phyloP scores from a whole-genome alignment of 2,797 vertebrate genomes.

The Rhinichthys osculus region DNA sequence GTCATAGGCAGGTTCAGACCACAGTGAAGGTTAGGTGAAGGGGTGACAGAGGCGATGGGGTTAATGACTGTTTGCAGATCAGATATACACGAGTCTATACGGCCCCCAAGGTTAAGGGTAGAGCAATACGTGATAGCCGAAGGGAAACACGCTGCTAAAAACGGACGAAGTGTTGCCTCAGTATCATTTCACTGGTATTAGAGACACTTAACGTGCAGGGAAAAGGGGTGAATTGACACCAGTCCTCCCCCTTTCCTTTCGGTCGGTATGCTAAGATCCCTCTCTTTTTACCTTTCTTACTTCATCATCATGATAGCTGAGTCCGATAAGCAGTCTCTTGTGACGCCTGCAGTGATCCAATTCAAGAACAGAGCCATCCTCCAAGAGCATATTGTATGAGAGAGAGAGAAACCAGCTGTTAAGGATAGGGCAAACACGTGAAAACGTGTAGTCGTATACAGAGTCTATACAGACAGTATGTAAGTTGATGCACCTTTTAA shows the following conservation, averaged over 20 bases:
- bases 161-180: constrained; percentile 65
- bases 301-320: constrained; percentile 59
- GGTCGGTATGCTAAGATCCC: constrained; percentile 51
- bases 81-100: constrained; percentile 37
- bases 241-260: constrained; percentile 62
- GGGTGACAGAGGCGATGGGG: constrained; percentile 50
- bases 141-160: constrained; percentile 67
- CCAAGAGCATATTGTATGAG: constrained; percentile 22
- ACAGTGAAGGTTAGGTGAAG: constrained; percentile 60
- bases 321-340: constrained; percentile 49
- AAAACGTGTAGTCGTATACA: neutral
- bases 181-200: constrained; percentile 71
- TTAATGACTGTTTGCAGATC: constrained; percentile 61
- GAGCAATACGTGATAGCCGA: constrained; percentile 49
- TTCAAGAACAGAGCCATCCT: constrained; percentile 52
- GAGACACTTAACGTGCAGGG: constrained; percentile 69
- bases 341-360: constrained; percentile 56
- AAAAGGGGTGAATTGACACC: constrained; percentile 72
- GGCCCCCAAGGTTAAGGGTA: constrained; percentile 62
- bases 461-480: no score
- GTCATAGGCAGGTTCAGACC: constrained; percentile 49
- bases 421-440: neutral
- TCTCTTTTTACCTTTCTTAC: constrained; percentile 67
- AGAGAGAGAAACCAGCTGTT: neutral
- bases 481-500: no score